A percentile compares a stretch with the other conserved stretches of the same genome.
Conservation (phyloP, 53 echinoderm and acorn worm genomes). For the Crossaster papposus region DNA sequence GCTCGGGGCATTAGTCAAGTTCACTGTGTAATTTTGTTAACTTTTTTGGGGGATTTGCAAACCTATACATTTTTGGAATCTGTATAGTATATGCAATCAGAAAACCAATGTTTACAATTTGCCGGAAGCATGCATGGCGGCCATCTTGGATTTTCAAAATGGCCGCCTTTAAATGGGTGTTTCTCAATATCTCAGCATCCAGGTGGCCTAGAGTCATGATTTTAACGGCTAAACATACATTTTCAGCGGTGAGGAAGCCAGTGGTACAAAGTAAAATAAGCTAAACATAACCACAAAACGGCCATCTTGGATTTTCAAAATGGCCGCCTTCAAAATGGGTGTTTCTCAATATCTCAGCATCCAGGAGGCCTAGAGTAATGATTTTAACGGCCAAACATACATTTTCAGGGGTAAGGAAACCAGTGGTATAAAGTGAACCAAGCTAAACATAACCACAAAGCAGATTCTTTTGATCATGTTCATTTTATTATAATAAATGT, state of each 20-base stretch:
- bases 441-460: too few relatives aligned
- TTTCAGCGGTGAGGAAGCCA: slow-evolving; percentile 15
- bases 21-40: too few relatives aligned
- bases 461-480: too few relatives aligned
- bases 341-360: slow-evolving; percentile 13
- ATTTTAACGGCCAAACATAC: slow-evolving; percentile 20
- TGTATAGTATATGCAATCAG: background rate
- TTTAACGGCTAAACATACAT: slow-evolving; percentile 26
- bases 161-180: too few relatives aligned
- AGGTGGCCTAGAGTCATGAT: background rate
- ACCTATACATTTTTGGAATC: slow-evolving; percentile 7
- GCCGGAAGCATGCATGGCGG: background rate
- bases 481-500: too few relatives aligned
- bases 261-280: too few relatives aligned
- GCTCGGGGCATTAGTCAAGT: background rate
- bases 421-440: background rate
- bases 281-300: too few relatives aligned
- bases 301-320: background rate
- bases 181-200: too few relatives aligned
- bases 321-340: background rate
- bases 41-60: background rate
- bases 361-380: background rate
- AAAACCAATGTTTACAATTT: background rate
- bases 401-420: slow-evolving; percentile 13
- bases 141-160: background rate